Base-by-base conservation (phyloP, 2,888 invertebrate species). In the Scaeva pyrastri region DNA sequence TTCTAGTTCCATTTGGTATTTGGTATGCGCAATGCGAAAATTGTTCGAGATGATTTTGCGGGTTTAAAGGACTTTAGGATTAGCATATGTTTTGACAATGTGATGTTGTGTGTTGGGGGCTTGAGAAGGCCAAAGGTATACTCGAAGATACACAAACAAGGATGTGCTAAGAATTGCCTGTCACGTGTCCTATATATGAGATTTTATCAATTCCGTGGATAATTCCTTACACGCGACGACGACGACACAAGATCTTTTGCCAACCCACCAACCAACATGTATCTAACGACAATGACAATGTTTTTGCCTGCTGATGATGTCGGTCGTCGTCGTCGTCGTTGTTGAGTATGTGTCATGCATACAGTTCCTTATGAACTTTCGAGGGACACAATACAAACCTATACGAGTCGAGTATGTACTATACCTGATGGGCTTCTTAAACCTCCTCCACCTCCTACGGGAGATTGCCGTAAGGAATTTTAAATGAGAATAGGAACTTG, bases 181-280 rank as follows among this genome's bases (percentile, higher is more conserved):
- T 86, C 81, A 86, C 86, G 86, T 86, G 86, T 82, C 70, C 73
- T 76, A 56, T 31, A 31, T 31, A 31, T 71, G 73, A 74, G 86
- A 86, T 86, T 82, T 86, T 77, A 86, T 86, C 86, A 86, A 86
- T 86, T 86, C 74, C 70, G 56, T 72, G 48, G 52, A 43, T 56
- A 73, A 56, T 78, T 45, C 62, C 56, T 74, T 81, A 62, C 71
- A 41, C 58, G 50, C 31, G 60, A 60, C 41, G 60, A 60, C 41
- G n/a, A 16, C 55, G 19, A 19, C 14, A 21, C 36, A n/a, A 41
- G n/a, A n/a, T 41, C 31, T 31, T 31, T 31, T 7, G 31, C 2
- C 8, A 31, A 12, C 31, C 21, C 4, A 7, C 14, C 19, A 52
- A 7, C 14, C 19, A 52, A 31, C 31, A 31, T 31, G 31, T 31